Percentiles rank a stretch among this genome's conserved stretches.
phyloP scores from a whole-genome alignment of 2,113 vertebrate genomes.

The Recurvirostra avosetta region DNA sequence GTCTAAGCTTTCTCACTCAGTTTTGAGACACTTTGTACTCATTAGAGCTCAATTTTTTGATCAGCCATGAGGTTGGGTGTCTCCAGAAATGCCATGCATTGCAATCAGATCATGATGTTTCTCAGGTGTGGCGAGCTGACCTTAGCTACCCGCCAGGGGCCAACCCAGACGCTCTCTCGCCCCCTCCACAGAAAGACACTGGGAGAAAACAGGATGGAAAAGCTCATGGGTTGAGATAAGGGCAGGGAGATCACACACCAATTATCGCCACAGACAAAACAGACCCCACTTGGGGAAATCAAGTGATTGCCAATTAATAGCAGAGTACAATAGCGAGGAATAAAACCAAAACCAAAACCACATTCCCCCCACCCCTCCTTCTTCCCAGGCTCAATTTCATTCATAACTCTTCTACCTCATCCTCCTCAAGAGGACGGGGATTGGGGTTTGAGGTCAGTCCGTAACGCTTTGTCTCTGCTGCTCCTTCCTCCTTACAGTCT shows the following conservation, averaged over 20 bases:
- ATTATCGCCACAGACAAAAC: background rate
- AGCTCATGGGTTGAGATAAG: background rate
- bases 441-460: background rate
- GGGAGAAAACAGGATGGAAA: background rate
- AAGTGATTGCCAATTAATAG: background rate
- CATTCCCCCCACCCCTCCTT: background rate
- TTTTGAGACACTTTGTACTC: background rate
- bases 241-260: background rate
- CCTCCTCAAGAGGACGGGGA: accelerated
- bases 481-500: background rate
- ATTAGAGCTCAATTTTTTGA: background rate
- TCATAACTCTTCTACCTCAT: background rate
- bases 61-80: background rate
- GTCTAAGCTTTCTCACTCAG: background rate
- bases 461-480: background rate
- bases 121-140: accelerated
- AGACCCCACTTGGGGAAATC: background rate
- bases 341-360: background rate
- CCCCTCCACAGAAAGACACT: background rate
- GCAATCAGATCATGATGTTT: background rate
- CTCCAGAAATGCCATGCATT: background rate
- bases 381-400: background rate
- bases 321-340: background rate
- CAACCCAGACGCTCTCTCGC: background rate
- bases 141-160: background rate